Percentiles rank a stretch among this genome's conserved stretches.
Conservation (phyloP, 2,113 vertebrate species). For the Indri indri region DNA sequence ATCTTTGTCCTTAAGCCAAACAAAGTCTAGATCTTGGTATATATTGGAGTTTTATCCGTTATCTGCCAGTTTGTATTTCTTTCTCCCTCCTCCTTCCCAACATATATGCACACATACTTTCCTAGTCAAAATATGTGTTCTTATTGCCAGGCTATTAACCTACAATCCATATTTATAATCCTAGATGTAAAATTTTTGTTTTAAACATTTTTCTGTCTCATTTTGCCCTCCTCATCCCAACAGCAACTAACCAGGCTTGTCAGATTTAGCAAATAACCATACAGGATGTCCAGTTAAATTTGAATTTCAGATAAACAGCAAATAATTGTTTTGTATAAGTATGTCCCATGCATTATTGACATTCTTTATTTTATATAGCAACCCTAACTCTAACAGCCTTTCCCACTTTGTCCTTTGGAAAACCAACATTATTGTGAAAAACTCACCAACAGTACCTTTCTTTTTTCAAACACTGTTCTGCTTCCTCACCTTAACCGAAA, state of each 20-base stretch:
- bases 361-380: not conserved
- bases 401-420: slow-evolving; percentile 11
- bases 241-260: not conserved
- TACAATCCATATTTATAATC: not conserved
- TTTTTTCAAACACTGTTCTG: not conserved
- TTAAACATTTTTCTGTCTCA: not conserved
- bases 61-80: slow-evolving; percentile 14
- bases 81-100: not conserved
- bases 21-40: not conserved
- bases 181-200: slow-evolving; percentile 20
- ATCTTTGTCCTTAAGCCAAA: not conserved
- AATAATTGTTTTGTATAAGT: not conserved
- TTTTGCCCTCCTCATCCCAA: not conserved
- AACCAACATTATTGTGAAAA: not conserved
- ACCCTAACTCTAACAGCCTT: not conserved
- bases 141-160: not conserved
- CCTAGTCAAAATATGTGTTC: slow-evolving; percentile 9
- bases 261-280: slow-evolving; percentile 21
- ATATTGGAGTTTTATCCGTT: slow-evolving; percentile 12
- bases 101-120: not conserved
- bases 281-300: not conserved
- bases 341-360: not conserved
- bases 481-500: not conserved
- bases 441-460: not conserved
- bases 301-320: slow-evolving; percentile 44